phyloP scores from a whole-genome alignment of 1,140 invertebrate species.

The Ips typographus region DNA sequence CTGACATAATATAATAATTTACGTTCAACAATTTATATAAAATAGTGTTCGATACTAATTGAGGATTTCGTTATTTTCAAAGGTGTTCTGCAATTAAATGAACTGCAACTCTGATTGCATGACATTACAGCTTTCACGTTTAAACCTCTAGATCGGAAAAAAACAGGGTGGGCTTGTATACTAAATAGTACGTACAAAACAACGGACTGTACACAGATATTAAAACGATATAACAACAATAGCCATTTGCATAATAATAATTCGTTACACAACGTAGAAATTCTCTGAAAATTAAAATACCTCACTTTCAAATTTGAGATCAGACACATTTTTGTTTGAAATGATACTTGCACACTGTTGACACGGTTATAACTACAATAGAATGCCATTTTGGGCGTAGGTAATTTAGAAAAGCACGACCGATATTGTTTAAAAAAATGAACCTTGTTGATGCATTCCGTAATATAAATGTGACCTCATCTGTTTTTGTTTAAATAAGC shows the following conservation, averaged over 20 bases:
- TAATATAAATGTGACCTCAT: constrained; percentile 10
- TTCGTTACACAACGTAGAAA: constrained; percentile 38
- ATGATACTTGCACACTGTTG: constrained; percentile 9
- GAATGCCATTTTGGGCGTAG: constrained; percentile 32
- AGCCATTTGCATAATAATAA: constrained; percentile 40
- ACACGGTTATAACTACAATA: constrained; percentile 33
- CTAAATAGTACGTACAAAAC: constrained; percentile 35
- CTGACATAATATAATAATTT: too few relatives aligned
- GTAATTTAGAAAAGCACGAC: constrained; percentile 28
- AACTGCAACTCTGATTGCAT: too few relatives aligned
- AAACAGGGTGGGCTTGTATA: not conserved
- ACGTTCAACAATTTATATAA: too few relatives aligned
- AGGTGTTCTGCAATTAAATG: too few relatives aligned
- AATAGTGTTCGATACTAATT: too few relatives aligned
- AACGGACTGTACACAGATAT: constrained; percentile 20
- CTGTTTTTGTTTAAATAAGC: constrained; percentile 8
- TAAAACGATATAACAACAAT: constrained; percentile 34
- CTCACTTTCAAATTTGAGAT: constrained; percentile 36
- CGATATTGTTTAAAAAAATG: constrained; percentile 24
- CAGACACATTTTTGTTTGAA: constrained; percentile 16
- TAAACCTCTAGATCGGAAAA: too few relatives aligned
- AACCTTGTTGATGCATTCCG: constrained; percentile 18
- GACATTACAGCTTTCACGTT: too few relatives aligned
- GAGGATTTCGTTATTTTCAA: too few relatives aligned
- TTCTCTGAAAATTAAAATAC: constrained; percentile 39